Base-by-base conservation (phyloP, 2,113 vertebrate genomes). In the Microcebus jonahi region DNA sequence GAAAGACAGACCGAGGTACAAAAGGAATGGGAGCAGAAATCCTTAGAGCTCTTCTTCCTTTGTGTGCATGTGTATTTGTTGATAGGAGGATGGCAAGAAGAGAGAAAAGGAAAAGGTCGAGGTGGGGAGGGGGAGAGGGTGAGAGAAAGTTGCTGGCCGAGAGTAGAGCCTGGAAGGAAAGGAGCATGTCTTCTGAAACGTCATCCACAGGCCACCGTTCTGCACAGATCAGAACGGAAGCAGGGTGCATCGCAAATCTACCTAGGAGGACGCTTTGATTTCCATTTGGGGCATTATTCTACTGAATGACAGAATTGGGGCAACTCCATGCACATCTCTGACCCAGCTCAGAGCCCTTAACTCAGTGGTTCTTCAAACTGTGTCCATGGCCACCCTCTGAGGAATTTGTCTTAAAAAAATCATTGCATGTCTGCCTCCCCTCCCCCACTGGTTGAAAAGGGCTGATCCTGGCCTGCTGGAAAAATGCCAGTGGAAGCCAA, bases 131-230 rank as follows among this genome's bases (percentile, higher is more conserved):
- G 45, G 5, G 13, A 73, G 10, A 70, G 39, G n/a, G 7, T 65
- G 61, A 50, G 81, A 14, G 27, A 53, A 88, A 90, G 48, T 34
- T 85, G 3, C 50, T 84, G 45, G 27, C n/a, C 59, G 55, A 45
- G 25, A 45, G 21, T 7, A 27, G 17, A 80, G 2, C 4, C 48
- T 55, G 29, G 21, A 12, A 42, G 77, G 82, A 45, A 45, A 45
- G 11, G 31, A 45, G 4, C 12, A 0, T 36, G 4, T 76, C 7
- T 70, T 70, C 18, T 20, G 23, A 23, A n/a, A 29, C 34, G 31
- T 20, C 2, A 55, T 10, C 14, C 3, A 2, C 3, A 6, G 6
- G 17, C 31, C 50, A 23, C 10, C 42, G 5, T 65, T 36, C 21
- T 81, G 8, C 3, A 15, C 13, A 34, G 11, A 85, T 13, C 13